Evolutionary conservation across 1,140 invertebrate species (phyloP).

Genomic region (Caerostris extrusa): DNA sequence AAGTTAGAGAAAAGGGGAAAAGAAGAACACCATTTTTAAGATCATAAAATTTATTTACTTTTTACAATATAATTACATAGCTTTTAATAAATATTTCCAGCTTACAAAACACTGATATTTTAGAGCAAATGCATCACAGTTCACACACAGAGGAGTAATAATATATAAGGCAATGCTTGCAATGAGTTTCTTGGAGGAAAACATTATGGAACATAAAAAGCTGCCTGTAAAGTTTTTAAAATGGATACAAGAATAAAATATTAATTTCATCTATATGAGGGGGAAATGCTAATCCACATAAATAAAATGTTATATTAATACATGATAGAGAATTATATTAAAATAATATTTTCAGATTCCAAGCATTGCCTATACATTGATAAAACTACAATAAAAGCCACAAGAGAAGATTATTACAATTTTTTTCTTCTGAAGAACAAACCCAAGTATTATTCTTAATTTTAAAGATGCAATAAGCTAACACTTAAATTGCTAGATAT

Average conservation of each 20-base stretch:
- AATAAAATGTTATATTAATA: neutral
- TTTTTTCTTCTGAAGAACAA: neutral
- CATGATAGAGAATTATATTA: neutral
- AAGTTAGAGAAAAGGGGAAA: neutral
- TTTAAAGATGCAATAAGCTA: neutral
- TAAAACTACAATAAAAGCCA: neutral
- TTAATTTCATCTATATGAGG: neutral
- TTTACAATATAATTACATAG: slow-evolving; percentile 74
- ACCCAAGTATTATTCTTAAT: neutral
- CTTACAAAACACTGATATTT: slow-evolving; percentile 69
- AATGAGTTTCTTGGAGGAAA: neutral
- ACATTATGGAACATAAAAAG: neutral
- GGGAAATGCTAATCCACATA: neutral
- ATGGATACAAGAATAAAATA: neutral
- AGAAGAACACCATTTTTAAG: slow-evolving; percentile 17
- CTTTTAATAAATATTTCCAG: slow-evolving; percentile 74
- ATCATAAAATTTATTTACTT: slow-evolving; percentile 72
- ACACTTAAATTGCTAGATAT: neutral
- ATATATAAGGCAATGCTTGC: slow-evolving; percentile 66
- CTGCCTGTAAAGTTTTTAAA: neutral
- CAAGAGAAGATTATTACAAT: neutral
- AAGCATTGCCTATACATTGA: slow-evolving; percentile 11
- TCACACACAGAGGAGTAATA: neutral
- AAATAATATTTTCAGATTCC: neutral
- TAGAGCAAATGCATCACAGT: slow-evolving; percentile 72